Evolutionary conservation across 2,888 invertebrate species (phyloP).

Genomic region (Callyntrura guangdongensis): DNA sequence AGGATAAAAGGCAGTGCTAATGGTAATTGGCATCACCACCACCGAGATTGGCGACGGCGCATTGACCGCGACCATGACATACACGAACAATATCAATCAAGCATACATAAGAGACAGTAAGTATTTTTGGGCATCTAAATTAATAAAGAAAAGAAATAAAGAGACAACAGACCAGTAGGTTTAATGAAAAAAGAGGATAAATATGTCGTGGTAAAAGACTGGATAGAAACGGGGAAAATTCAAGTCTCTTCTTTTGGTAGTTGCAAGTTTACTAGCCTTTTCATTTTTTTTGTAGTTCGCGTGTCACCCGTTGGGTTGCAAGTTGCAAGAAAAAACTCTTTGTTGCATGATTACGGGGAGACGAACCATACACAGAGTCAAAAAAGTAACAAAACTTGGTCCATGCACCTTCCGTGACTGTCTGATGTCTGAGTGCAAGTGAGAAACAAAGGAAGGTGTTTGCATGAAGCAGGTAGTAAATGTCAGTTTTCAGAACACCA

Average conservation of each 20-base stretch:
- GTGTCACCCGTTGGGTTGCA: neutral
- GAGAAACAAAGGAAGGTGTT: neutral
- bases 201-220: slow-evolving; percentile 34
- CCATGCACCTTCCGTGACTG: neutral
- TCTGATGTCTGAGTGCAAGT: neutral
- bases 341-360: too few relatives aligned
- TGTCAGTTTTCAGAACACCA: slow-evolving; percentile 36
- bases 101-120: neutral
- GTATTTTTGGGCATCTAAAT: slow-evolving; percentile 4
- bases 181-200: slow-evolving; percentile 61
- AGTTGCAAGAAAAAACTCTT: slow-evolving; percentile 9
- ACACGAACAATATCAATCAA: slow-evolving; percentile 29
- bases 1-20: slow-evolving; percentile 35
- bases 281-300: neutral
- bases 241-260: slow-evolving; percentile 63
- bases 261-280: slow-evolving; percentile 56
- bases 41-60: slow-evolving; percentile 23
- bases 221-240: slow-evolving; percentile 60
- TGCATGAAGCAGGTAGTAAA: slow-evolving; percentile 4
- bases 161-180: too few relatives aligned
- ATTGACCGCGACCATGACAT: slow-evolving; percentile 76
- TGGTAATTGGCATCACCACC: slow-evolving; percentile 57
- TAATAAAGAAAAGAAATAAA: slow-evolving; percentile 31
- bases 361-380: neutral
- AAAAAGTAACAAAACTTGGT: neutral